Conservation (phyloP, 2,888 invertebrate genomes). For the Leuctra nigra region DNA sequence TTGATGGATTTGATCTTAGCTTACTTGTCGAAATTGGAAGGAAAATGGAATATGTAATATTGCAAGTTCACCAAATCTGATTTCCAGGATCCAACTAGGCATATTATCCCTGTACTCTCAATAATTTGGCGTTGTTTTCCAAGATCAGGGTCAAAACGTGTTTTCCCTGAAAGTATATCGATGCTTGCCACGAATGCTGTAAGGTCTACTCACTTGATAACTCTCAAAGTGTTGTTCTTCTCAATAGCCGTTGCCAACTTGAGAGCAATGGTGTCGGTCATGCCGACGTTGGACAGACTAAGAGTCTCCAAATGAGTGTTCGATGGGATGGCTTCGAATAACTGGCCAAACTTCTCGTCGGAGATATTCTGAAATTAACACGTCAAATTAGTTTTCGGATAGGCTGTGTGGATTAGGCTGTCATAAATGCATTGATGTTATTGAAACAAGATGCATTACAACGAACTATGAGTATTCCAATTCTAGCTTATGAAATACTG, state of each 20-base stretch:
- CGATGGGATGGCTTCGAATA: conserved; percentile 79
- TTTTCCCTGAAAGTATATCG: no score
- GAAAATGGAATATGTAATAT: no score
- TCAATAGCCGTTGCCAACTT: conserved; percentile 77
- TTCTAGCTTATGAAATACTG: no score
- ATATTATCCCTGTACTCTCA: conserved; percentile 13
- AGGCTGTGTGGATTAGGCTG: no score
- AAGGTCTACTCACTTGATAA: conserved; percentile 59
- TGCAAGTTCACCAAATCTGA: no score
- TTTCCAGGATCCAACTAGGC: conserved; percentile 14
- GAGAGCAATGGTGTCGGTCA: conserved; percentile 81
- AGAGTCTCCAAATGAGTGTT: conserved; percentile 91
- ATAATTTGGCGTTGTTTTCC: no score
- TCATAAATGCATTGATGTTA: no score
- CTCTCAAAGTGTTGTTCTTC: conserved; percentile 70
- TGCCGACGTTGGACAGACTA: conserved; percentile 88
- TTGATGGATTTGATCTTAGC: no score
- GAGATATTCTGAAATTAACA: conserved; percentile 75
- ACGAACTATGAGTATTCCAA: no score
- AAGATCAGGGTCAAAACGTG: background rate
- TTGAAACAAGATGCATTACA: no score
- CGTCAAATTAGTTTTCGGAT: background rate
- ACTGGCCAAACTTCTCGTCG: conserved; percentile 85
- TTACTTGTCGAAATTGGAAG: no score
- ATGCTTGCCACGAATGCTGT: no score